phyloP scores from a whole-genome alignment of 2,888 invertebrate genomes.

The Idaea straminata region DNA sequence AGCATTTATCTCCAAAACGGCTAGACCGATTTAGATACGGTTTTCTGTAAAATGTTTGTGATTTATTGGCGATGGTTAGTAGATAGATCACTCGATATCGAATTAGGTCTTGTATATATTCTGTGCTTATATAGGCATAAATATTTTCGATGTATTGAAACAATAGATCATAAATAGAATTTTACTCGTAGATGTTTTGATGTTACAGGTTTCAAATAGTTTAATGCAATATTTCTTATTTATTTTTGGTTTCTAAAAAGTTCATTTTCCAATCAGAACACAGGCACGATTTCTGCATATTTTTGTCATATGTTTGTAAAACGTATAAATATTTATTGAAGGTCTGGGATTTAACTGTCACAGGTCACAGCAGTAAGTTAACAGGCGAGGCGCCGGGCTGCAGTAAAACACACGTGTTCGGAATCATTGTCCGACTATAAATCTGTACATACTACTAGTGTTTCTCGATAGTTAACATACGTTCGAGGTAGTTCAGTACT shows the following conservation, averaged over 20 bases:
- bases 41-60: no score
- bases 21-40: no score
- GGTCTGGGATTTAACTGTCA: conserved; percentile 6
- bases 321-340: conserved; percentile 13
- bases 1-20: no score
- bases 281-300: background rate
- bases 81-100: no score
- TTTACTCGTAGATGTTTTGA: no score
- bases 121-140: no score
- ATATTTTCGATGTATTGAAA: no score
- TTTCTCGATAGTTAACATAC: background rate
- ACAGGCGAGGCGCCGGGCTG: conserved; percentile 19
- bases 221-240: no score
- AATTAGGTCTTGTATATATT: no score
- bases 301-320: background rate
- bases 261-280: background rate
- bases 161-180: no score
- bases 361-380: conserved; percentile 15
- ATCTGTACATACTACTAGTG: conserved; percentile 15
- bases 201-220: no score
- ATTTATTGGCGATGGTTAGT: no score
- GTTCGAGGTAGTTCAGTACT: background rate
- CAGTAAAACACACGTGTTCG: conserved; percentile 31
- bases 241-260: background rate
- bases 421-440: conserved; percentile 23